These are phyloP conservation scores for Cylas formicarius DNA, from an alignment of 1,140 invertebrate species.

Conservation along the genomic window DNA sequence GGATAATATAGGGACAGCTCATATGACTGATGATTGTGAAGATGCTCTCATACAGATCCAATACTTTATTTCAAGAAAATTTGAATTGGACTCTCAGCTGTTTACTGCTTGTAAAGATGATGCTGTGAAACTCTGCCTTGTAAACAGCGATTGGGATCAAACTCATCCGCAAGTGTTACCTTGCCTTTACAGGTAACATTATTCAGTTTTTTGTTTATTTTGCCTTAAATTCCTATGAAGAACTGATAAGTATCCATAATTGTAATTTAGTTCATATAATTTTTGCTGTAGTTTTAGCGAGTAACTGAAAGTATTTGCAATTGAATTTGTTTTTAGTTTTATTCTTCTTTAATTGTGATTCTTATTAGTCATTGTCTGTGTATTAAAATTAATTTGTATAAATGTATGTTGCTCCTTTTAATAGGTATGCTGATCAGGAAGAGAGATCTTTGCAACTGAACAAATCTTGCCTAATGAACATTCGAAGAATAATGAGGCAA, in stretches of 20 bases:
- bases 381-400: not conserved
- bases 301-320: too few relatives aligned
- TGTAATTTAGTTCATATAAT: too few relatives aligned
- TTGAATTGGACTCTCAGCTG: conserved; percentile 83
- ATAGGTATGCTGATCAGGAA: conserved; percentile 69
- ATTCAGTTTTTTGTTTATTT: not conserved
- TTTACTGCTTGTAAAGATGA: conserved; percentile 81
- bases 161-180: conserved; percentile 78
- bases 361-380: too few relatives aligned
- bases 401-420: conserved; percentile 1
- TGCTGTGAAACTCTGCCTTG: conserved; percentile 73
- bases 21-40: conserved; percentile 87
- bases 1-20: conserved; percentile 66
- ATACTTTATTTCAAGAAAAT: conserved; percentile 93
- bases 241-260: too few relatives aligned
- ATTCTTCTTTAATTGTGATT: too few relatives aligned
- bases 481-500: conserved; percentile 85
- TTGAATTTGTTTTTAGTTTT: not conserved
- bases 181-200: conserved; percentile 68
- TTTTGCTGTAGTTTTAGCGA: too few relatives aligned
- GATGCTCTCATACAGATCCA: conserved; percentile 90
- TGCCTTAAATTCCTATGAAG: not conserved
- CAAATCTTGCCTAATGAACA: conserved; percentile 65
- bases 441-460: conserved; percentile 57
- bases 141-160: conserved; percentile 65